Evolutionary conservation across 2,888 invertebrate species (phyloP).

Genomic region (Gisinianus flammeolus): DNA sequence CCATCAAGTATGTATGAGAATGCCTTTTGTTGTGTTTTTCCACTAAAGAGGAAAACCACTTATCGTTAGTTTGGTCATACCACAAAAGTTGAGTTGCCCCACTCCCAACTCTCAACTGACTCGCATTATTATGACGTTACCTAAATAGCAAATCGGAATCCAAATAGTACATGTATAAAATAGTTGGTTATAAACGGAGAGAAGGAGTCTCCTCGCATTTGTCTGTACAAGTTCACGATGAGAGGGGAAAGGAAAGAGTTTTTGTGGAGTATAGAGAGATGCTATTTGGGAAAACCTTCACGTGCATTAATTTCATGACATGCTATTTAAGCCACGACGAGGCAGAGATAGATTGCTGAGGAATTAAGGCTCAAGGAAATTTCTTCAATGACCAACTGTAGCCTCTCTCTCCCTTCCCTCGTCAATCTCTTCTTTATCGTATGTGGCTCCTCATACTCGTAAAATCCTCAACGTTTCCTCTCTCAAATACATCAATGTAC

Average conservation of each 20-base stretch:
- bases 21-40: too few species aligned
- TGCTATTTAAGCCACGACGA: slow-evolving; percentile 32
- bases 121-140: too few species aligned
- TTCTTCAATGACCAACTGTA: neutral
- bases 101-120: too few species aligned
- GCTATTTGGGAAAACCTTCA: slow-evolving; percentile 29
- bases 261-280: neutral
- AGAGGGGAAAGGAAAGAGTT: neutral
- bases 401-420: neutral
- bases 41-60: too few species aligned
- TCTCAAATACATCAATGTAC: too few species aligned
- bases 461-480: neutral
- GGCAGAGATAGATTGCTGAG: slow-evolving; percentile 34
- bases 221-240: neutral
- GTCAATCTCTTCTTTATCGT: neutral
- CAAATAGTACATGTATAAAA: neutral
- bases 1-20: too few species aligned
- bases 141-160: neutral
- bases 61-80: too few species aligned
- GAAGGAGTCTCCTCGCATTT: neutral
- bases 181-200: too few species aligned
- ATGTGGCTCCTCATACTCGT: neutral
- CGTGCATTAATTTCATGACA: slow-evolving; percentile 37
- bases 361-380: slow-evolving; percentile 26
- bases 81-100: too few species aligned